Conservation (phyloP, 2,797 vertebrate species). For the Avahi laniger region DNA sequence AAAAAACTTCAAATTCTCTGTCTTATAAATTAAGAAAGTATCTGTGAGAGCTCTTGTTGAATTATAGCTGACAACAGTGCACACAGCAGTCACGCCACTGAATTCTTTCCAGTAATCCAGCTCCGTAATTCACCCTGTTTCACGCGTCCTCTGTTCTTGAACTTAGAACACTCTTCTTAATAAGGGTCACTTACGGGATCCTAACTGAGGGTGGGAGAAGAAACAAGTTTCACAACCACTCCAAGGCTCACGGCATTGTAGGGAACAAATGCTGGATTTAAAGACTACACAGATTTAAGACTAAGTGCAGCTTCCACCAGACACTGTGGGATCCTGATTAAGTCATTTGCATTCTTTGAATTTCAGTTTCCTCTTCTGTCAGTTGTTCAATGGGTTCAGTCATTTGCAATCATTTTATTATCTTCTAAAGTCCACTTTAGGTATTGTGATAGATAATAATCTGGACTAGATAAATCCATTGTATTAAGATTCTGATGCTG, state of each 20-base stretch:
- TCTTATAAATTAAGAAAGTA: constrained; percentile 50
- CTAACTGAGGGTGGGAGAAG: not conserved
- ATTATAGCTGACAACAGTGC: constrained; percentile 50
- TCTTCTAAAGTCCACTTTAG: not conserved
- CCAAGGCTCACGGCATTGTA: not conserved
- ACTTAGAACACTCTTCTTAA: constrained; percentile 46
- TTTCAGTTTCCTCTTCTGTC: not conserved
- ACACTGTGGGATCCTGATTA: not conserved
- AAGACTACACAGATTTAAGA: not conserved
- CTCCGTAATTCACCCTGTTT: constrained; percentile 43
- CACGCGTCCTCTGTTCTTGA: not conserved
- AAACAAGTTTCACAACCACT: not conserved
- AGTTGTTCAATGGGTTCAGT: not conserved
- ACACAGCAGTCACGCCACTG: not conserved
- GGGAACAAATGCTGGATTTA: not conserved
- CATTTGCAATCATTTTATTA: constrained; percentile 11
- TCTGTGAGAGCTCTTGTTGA: constrained; percentile 47
- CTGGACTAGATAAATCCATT: not conserved
- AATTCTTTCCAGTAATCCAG: constrained; percentile 62
- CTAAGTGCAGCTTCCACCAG: not conserved
- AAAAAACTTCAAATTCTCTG: constrained; percentile 39
- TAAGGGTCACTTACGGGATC: constrained; percentile 8
- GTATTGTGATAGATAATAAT: not conserved
- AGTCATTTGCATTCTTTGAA: not conserved
- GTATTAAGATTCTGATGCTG: not conserved